These are phyloP conservation scores for Manis crassicaudata DNA, from an alignment of 2,797 vertebrate genomes.

Conservation along the genomic window DNA sequence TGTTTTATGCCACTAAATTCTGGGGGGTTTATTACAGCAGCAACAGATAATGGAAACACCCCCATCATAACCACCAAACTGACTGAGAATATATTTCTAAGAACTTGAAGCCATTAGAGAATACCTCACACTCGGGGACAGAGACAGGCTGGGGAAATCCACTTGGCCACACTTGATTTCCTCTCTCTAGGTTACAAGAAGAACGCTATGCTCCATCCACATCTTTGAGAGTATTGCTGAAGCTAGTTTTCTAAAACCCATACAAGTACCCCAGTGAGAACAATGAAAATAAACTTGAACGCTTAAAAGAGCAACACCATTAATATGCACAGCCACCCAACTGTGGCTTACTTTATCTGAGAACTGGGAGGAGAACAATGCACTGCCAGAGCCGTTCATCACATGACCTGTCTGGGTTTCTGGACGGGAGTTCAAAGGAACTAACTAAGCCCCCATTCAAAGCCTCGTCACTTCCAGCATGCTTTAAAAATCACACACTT, in stretches of 20 bases:
- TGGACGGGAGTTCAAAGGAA: constrained; percentile 15
- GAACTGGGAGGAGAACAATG: constrained; percentile 32
- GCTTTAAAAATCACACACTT: constrained; percentile 37
- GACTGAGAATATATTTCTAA: constrained; percentile 35
- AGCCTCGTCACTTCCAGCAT: not conserved
- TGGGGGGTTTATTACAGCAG: not conserved
- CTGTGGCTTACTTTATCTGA: constrained; percentile 6
- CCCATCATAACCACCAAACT: not conserved
- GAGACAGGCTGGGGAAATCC: not conserved
- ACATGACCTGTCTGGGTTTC: not conserved
- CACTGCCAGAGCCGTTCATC: constrained; percentile 10
- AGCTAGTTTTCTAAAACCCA: constrained; percentile 59
- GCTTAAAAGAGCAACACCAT: constrained; percentile 48
- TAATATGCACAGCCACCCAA: constrained; percentile 57
- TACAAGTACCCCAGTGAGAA: constrained; percentile 13
- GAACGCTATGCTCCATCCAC: constrained; percentile 35
- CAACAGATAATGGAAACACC: not conserved
- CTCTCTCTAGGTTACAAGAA: constrained; percentile 49
- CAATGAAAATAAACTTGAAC: constrained; percentile 57
- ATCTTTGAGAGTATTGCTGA: constrained; percentile 25
- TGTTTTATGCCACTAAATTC: constrained; percentile 6
- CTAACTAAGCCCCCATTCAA: constrained; percentile 1
- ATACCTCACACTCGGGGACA: not conserved
- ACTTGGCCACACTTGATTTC: constrained; percentile 38
- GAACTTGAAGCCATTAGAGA: not conserved